Evolutionary conservation across 2,888 invertebrate species (phyloP), one percentile per base, ranked within the genome.

Genomic region (Graphium colonna): DNA sequence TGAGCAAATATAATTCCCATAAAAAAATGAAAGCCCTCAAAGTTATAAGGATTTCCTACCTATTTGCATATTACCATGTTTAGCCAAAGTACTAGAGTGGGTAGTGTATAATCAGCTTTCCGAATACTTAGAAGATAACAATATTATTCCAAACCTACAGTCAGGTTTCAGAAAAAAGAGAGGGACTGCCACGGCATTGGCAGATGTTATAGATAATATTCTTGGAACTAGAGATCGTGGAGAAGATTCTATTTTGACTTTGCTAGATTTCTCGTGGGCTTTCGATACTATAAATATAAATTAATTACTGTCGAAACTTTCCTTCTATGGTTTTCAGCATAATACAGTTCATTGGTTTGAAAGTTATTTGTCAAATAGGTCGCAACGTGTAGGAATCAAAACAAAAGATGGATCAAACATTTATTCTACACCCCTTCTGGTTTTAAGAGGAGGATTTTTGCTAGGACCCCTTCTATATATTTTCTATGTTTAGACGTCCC

Each of bases 71-170:
- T 9, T 31, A 3, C 36, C 36, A n/a, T 36, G n/a, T 12, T 12
- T 40, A 7, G 15, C 40, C 15, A 40, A 40, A 17, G 4, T 45
- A 49, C 4, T 58, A 1, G 40, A 40, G n/a, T 16, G 15, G 10
- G 40, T 10, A n/a, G 17, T 40, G 17, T 40, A 5, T 2, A 17
- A 3, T 13, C 40, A 40, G 9, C 8, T 17, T 3, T 4, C 10
- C 1, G 40, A 40, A 15, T 40, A 8, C n/a, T 7, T 40, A 17
- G 40, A 40, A 17, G 15, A 40, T 8, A 40, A 40, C 10, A 17
- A 40, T 9, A 40, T 40, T n/a, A 1, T 40, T 4, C 9, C 16
- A 7, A 8, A 7, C 8, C 15, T 40, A 8, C 17, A 40, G 15
- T 40, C 40, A 1, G 16, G 40, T 8, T 40, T 40, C n/a, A 7